These are phyloP conservation scores for Trochalopteron elliotii DNA, from an alignment of 2,113 vertebrate genomes.

Conservation along the genomic window DNA sequence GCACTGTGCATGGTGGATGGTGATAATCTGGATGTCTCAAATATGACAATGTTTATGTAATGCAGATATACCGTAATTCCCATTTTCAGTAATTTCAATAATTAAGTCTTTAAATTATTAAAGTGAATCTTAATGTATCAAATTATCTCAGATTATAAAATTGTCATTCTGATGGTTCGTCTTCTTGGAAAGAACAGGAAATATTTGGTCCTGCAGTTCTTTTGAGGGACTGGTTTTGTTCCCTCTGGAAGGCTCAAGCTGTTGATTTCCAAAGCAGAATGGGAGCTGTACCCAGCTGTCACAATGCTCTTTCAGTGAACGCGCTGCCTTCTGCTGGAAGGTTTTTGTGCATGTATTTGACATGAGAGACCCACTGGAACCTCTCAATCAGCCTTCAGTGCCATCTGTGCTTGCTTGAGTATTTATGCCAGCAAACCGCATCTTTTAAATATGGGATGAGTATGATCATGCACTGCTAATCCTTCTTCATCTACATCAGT, in stretches of 20 bases:
- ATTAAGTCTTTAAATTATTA: background rate
- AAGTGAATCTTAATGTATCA: background rate
- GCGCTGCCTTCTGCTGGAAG: constrained; percentile 64
- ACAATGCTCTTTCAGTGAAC: background rate
- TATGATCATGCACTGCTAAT: background rate
- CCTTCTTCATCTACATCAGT: background rate
- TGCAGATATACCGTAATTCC: background rate
- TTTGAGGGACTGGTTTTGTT: background rate
- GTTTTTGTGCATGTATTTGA: background rate
- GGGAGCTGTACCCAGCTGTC: background rate
- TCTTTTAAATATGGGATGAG: background rate
- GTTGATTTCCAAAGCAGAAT: background rate
- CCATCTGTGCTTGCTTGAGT: background rate
- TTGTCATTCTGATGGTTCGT: background rate
- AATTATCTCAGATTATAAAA: background rate
- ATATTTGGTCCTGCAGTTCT: background rate
- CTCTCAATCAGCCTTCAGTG: background rate
- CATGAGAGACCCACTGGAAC: background rate
- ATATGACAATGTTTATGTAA: background rate
- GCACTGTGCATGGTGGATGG: background rate
- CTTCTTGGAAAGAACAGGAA: background rate
- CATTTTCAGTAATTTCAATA: background rate
- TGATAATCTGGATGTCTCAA: background rate
- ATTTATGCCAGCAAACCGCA: background rate
- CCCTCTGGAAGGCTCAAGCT: background rate